Evolutionary conservation across 2,797 vertebrate genomes (phyloP).

Genomic region (Morus bassanus): DNA sequence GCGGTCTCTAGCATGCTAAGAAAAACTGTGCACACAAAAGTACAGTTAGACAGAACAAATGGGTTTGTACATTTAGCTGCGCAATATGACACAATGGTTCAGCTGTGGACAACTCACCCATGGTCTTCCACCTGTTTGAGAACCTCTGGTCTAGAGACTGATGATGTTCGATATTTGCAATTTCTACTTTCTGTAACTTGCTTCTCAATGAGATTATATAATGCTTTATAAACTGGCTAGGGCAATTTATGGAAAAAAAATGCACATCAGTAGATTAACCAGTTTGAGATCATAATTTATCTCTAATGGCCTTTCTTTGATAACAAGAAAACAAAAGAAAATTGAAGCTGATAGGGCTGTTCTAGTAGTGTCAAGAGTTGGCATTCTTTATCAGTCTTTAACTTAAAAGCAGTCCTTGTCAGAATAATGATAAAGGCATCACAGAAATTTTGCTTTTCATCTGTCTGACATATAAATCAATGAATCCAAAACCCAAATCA

Average conservation of each 20-base stretch:
- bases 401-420: slow-evolving; percentile 73
- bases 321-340: slow-evolving; percentile 54
- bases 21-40: not conserved
- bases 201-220: not conserved
- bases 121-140: not conserved
- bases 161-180: rapidly evolving
- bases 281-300: slow-evolving; percentile 64
- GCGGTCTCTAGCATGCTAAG: not conserved
- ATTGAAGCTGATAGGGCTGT: slow-evolving; percentile 65
- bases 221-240: not conserved
- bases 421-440: slow-evolving; percentile 71
- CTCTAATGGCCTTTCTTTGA: slow-evolving; percentile 58
- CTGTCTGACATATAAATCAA: slow-evolving; percentile 74
- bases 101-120: not conserved
- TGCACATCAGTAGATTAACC: slow-evolving; percentile 28
- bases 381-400: slow-evolving; percentile 73
- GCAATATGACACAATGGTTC: rapidly evolving
- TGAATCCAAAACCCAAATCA: slow-evolving; percentile 56
- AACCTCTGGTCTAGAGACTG: not conserved
- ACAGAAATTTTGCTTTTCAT: slow-evolving; percentile 75
- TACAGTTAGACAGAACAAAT: not conserved
- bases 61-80: not conserved
- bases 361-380: slow-evolving; percentile 68
- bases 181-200: not conserved
- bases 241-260: slow-evolving; percentile 42